phyloP scores from a whole-genome alignment of 2,888 invertebrate genomes.

The Syrista parreyssii region DNA sequence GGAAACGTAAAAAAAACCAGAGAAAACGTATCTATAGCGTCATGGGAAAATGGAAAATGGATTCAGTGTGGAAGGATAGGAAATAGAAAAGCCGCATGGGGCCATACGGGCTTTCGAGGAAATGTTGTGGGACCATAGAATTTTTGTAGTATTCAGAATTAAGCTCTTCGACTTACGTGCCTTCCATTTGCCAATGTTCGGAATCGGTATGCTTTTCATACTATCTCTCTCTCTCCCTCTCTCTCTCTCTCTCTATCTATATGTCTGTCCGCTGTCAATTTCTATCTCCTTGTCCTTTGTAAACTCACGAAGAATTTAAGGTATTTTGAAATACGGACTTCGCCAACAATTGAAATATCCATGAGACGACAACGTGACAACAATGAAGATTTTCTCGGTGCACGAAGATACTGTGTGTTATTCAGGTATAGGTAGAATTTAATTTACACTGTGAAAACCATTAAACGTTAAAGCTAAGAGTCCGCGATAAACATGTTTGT shows the following conservation, averaged over 20 bases:
- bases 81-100: constrained; percentile 44
- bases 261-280: constrained; percentile 22
- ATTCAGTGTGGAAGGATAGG: constrained; percentile 33
- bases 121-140: constrained; percentile 34
- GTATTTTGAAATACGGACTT: not conserved
- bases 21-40: not conserved
- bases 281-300: not conserved
- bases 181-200: not conserved
- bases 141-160: constrained; percentile 47
- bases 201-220: not conserved
- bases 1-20: too few species aligned
- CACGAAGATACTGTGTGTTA: not conserved
- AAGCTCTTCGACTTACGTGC: constrained; percentile 43
- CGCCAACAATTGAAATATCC: not conserved
- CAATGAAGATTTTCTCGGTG: not conserved
- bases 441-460: not conserved
- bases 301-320: not conserved
- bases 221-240: constrained; percentile 9
- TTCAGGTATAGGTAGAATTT: not conserved
- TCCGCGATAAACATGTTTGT: not conserved
- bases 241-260: constrained; percentile 22
- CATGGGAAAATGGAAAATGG: constrained; percentile 30
- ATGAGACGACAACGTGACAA: not conserved
- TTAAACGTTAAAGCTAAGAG: not conserved
- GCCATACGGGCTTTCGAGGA: constrained; percentile 23